phyloP scores from a whole-genome alignment of 2,113 vertebrate species.

The Clupea harengus region DNA sequence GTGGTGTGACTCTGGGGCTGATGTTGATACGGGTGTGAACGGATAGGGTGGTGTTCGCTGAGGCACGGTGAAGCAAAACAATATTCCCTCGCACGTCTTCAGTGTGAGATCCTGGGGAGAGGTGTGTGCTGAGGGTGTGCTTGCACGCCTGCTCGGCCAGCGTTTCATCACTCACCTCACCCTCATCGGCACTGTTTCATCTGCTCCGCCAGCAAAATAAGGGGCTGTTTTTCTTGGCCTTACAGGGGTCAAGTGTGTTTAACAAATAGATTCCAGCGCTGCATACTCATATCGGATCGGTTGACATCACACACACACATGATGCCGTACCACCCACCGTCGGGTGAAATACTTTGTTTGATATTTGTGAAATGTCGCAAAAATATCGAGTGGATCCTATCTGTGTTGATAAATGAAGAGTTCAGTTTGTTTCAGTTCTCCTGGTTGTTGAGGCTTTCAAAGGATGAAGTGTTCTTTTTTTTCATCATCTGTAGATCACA shows the following conservation, averaged over 20 bases:
- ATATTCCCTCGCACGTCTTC: neutral
- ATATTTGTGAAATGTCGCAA: neutral
- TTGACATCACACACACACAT: neutral
- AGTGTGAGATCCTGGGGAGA: neutral
- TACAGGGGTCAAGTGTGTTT: constrained; percentile 2
- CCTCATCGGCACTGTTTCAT: neutral
- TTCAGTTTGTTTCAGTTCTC: neutral
- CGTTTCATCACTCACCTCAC: neutral
- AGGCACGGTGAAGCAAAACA: too few relatives aligned
- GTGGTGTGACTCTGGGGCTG: constrained; percentile 21
- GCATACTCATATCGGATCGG: neutral
- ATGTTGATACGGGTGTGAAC: constrained; percentile 50
- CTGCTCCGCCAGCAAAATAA: neutral
- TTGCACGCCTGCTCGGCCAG: neutral
- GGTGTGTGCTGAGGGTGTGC: neutral
- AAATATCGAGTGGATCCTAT: neutral
- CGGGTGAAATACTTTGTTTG: neutral
- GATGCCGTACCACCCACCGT: neutral
- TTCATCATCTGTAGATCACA: neutral
- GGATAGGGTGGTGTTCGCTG: neutral
- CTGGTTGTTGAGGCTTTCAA: neutral
- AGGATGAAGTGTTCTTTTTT: constrained; percentile 1
- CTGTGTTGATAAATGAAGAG: neutral
- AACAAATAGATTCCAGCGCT: neutral
- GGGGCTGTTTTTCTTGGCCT: neutral